Base-by-base conservation (phyloP, 2,797 vertebrate species). In the Notoglanidium macrostoma region DNA sequence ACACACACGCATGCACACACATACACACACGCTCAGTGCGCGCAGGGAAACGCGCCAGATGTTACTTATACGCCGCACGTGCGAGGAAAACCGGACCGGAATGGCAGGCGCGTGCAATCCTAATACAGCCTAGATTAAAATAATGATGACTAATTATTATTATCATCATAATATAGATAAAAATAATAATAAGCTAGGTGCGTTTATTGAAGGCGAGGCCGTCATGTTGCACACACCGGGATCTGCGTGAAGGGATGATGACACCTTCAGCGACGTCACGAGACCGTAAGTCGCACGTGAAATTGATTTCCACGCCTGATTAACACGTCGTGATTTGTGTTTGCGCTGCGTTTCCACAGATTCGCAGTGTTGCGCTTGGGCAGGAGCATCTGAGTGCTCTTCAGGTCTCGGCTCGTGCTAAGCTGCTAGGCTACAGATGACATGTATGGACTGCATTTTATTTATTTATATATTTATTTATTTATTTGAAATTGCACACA, bases 221-320 rank as follows among this genome's bases (percentile, higher is more conserved):
- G 68, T 82, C 35, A 73, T 73, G 78, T 29, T 32, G 61, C 76
- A 67, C 76, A 67, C 80, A 67, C 73, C 49, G 74, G 49, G 73
- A 67, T 63, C 70, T 65, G 19, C 76, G 49, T 61, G 65, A 59
- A 81, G 29, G 55, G 73, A 74, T 51, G 82, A 84, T 79, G 89
- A 82, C 85, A 86, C 76, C 76, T 83, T 70, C 83, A 26, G 86
- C 88, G 79, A 88, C 89, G 86, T 91, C 89, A 89, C 86, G 88
- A 90, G 90, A 83, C 78, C 57, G 83, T 88, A 91, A 86, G 90
- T 90, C 49, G 82, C 49, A 78, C 77, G 65, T 78, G 65, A 85
- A 82, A 84, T 89, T 65, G 59, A 85, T 79, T 57, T 72, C 17
- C 82, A 57, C 57, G 77, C 65, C 35, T 63, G 67, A 79, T 81